phyloP scores from a whole-genome alignment of 64 coral and sea anemone species.

The Actinia tenebrosa region DNA sequence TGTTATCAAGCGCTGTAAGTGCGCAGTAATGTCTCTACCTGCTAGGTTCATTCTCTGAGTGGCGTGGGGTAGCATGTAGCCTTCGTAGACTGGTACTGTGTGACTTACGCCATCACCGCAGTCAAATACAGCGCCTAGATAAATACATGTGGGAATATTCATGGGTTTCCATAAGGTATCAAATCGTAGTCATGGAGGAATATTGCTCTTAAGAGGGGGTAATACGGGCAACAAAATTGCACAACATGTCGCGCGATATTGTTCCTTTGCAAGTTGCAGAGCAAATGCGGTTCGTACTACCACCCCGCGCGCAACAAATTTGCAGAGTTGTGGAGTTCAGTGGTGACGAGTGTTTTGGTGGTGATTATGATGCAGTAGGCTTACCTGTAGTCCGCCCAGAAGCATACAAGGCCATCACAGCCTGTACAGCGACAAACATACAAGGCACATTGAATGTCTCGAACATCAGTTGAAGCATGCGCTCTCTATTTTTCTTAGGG shows the following conservation, averaged over 20 bases:
- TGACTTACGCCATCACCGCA: constrained; percentile 89
- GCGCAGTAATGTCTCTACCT: constrained; percentile 76
- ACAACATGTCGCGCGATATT: background rate
- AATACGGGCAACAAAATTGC: too few relatives aligned
- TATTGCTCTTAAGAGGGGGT: too few relatives aligned
- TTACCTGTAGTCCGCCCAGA: constrained; percentile 93
- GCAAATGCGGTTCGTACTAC: too few relatives aligned
- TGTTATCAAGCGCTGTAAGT: constrained; percentile 65
- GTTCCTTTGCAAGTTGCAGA: too few relatives aligned
- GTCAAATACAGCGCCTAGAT: constrained; percentile 78
- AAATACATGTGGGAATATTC: background rate
- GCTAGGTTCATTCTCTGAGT: constrained; percentile 84
- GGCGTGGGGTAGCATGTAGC: constrained; percentile 93
- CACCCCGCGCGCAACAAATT: too few relatives aligned
- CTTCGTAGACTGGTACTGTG: constrained; percentile 94
- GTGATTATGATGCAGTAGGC: background rate
- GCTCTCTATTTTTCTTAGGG: constrained; percentile 81
- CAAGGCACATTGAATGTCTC: constrained; percentile 93
- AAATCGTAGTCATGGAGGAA: too few relatives aligned
- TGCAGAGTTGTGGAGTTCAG: too few relatives aligned
- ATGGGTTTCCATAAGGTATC: too few relatives aligned
- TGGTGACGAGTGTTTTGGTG: too few relatives aligned
- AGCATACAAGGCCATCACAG: constrained; percentile 90
- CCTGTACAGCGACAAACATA: constrained; percentile 84
- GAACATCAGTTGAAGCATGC: constrained; percentile 95